Evolutionary conservation across 30 jellyfish, hydroid and myxozoan species (phyloP).

Genomic region (Hydractinia symbiolongicarpus): DNA sequence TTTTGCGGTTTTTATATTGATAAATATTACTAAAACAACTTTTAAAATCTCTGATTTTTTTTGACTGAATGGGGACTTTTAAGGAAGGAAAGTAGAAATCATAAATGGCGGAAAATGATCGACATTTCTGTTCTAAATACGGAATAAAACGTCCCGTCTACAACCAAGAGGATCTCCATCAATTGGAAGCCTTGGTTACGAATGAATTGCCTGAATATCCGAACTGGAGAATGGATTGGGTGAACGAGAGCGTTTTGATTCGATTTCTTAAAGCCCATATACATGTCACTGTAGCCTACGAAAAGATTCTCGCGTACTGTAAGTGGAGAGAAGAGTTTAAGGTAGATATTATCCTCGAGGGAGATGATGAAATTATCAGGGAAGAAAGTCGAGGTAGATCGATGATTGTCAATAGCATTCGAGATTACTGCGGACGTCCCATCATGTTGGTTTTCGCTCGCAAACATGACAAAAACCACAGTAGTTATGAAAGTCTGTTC

Average conservation of each 20-base stretch:
- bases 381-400: slow-evolving; percentile 58
- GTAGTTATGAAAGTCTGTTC: slow-evolving; percentile 8
- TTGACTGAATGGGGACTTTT: not conserved
- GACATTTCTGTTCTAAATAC: slow-evolving; percentile 39
- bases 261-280: slow-evolving; percentile 52
- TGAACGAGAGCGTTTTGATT: not conserved
- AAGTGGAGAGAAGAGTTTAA: slow-evolving; percentile 69
- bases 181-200: slow-evolving; percentile 18
- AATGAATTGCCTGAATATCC: not conserved
- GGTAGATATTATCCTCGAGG: slow-evolving; percentile 37
- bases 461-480: slow-evolving; percentile 16
- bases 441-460: slow-evolving; percentile 9
- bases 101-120: not conserved
- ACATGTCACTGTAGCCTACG: slow-evolving; percentile 45
- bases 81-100: not conserved
- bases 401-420: slow-evolving; percentile 17
- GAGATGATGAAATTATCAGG: slow-evolving; percentile 36
- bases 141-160: slow-evolving; percentile 45
- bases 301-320: slow-evolving; percentile 34
- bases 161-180: slow-evolving; percentile 38
- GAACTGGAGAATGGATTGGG: slow-evolving; percentile 15
- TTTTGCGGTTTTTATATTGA: too few species aligned
- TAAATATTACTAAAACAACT: too few species aligned
- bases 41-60: too few species aligned
- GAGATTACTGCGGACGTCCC: slow-evolving; percentile 65